Evolutionary conservation across 2,113 vertebrate genomes (phyloP).

Genomic region (Cryptotis parvus): DNA sequence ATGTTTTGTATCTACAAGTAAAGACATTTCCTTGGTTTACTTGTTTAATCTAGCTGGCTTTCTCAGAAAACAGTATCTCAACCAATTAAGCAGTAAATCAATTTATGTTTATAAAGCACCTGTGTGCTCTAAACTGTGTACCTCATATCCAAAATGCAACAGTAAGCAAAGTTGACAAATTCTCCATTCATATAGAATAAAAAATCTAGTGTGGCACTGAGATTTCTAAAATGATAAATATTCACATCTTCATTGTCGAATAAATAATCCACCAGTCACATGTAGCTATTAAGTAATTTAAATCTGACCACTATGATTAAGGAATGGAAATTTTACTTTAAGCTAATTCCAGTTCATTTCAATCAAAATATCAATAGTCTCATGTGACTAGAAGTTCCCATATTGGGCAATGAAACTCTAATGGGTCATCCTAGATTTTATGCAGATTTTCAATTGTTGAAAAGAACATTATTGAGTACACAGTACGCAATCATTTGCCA

Average conservation of each 20-base stretch:
- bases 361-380: not conserved
- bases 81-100: not conserved
- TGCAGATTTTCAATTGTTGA: not conserved
- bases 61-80: not conserved
- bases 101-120: not conserved
- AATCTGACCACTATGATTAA: not conserved
- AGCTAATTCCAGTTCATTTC: not conserved
- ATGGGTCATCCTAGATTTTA: not conserved
- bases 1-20: not conserved
- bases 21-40: too few species aligned
- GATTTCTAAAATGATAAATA: not conserved
- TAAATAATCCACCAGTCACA: not conserved
- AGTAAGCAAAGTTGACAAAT: not conserved
- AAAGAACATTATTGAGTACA: not conserved
- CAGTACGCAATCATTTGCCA: not conserved
- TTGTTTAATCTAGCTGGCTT: too few species aligned
- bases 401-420: not conserved
- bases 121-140: not conserved
- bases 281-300: not conserved
- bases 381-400: not conserved
- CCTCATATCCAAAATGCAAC: not conserved
- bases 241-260: not conserved
- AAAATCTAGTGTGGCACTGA: too few species aligned
- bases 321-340: not conserved
- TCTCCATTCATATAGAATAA: not conserved